Evolutionary conservation across 1,140 invertebrate genomes (phyloP), one percentile per base, ranked within the genome.

Genomic region (Bombus cullumanus): DNA sequence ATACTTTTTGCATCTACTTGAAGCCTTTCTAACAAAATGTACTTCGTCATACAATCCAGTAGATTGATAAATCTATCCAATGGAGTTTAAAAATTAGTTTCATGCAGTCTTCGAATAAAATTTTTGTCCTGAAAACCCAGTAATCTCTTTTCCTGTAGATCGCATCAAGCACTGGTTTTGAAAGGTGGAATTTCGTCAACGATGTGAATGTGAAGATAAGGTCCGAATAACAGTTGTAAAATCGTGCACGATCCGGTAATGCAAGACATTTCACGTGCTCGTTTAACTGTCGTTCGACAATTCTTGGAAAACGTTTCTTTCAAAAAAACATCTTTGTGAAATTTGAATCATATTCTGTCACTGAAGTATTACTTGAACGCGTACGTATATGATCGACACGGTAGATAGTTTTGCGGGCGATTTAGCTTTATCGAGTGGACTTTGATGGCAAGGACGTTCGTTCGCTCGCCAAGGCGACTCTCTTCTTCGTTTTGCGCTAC

Each of bases 61-160:
- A 8, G 22, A 34, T 41, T 25, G 3, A 15, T 13, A 3, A 34
- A 2, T 39, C 5, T 57, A 15, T 18, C 0, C 6, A 34, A 53
- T 6, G 2, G 39, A 15, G 39, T 43, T 43, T 39, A 62, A 62
- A 28, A n/a, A 28, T 62, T 13, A 62, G 25, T 72, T 41, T 72
- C 0, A 1, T 41, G 10, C 25, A 28, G 13, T 41, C 13, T 5
- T 15, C 12, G 39, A 31, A 22, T 4, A 8, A 47, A 13, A 43
- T 34, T 72, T 64, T 73, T 64, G 78, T 22, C 80, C 87, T 64
- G 37, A 53, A 88, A 88, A 88, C 85, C 80, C 59, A 80, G 86
- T 78, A 81, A 78, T 79, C 80, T 69, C 22, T 66, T 76, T 69
- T 68, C 78, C 15, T 18, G 47, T 41, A 34, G 10, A 74, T 74